phyloP scores from a whole-genome alignment of 2,888 invertebrate species.

The Heliconius cydno region DNA sequence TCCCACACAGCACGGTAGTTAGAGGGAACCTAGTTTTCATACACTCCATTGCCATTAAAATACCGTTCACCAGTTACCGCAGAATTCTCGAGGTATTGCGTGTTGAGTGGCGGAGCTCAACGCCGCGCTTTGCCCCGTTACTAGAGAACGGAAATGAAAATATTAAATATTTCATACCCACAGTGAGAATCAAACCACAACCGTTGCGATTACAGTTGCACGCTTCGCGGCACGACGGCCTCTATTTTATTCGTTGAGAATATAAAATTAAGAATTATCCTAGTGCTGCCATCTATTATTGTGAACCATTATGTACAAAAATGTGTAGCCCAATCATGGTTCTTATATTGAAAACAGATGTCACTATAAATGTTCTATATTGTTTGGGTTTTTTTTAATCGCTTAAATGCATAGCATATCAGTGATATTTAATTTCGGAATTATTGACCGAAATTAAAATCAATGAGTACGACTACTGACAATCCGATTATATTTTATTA shows the following conservation, averaged over 20 bases:
- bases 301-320: background rate
- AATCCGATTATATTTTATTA: background rate
- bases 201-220: too few species aligned
- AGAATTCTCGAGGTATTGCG: too few species aligned
- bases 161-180: too few species aligned
- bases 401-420: background rate
- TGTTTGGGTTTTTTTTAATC: background rate
- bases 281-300: conserved; percentile 9
- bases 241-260: background rate
- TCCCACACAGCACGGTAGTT: too few species aligned
- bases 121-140: too few species aligned
- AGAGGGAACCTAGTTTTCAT: too few species aligned
- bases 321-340: background rate
- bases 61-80: too few species aligned
- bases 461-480: background rate
- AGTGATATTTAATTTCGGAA: background rate
- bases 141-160: too few species aligned
- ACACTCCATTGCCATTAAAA: too few species aligned
- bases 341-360: conserved; percentile 9
- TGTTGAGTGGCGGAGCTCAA: too few species aligned
- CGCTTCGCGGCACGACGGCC: background rate
- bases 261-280: background rate
- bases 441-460: background rate
- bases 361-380: background rate
- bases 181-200: too few species aligned